These are phyloP conservation scores for Xyrichtys novacula DNA, from an alignment of 2,797 vertebrate genomes.

Conservation along the genomic window DNA sequence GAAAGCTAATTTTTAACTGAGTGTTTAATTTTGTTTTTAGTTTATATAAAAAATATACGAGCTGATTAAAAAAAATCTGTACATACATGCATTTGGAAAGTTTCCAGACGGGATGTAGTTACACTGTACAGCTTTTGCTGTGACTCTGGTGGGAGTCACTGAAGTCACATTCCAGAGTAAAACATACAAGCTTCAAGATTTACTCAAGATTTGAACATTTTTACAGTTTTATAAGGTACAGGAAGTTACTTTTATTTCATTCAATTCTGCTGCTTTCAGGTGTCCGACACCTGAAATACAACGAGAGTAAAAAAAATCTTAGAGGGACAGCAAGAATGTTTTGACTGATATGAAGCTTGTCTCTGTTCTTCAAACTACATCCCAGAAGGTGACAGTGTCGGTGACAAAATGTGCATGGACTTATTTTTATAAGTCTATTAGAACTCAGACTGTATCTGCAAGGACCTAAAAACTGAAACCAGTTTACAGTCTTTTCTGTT, in stretches of 20 bases:
- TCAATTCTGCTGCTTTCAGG: neutral
- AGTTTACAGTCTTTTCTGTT: too few relatives aligned
- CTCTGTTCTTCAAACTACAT: neutral
- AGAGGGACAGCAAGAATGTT: neutral
- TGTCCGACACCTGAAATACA: neutral
- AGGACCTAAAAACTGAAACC: too few relatives aligned
- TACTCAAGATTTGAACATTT: neutral
- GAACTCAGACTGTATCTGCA: too few relatives aligned
- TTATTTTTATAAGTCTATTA: too few relatives aligned
- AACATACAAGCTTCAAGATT: slow-evolving; percentile 1
- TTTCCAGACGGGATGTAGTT: slow-evolving; percentile 4
- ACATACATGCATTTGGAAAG: neutral
- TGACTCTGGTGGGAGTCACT: slow-evolving; percentile 30
- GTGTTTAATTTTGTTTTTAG: neutral
- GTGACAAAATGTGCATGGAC: neutral
- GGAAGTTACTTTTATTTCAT: too few relatives aligned
- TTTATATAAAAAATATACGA: neutral
- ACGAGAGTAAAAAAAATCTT: neutral
- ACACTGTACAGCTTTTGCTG: slow-evolving; percentile 40
- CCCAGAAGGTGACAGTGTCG: neutral
- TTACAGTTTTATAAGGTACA: neutral
- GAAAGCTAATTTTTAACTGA: slow-evolving; percentile 19
- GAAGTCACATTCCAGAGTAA: slow-evolving; percentile 28
- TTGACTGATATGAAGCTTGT: neutral
- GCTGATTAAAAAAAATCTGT: slow-evolving; percentile 12